Base-by-base conservation (phyloP, 2,888 invertebrate genomes). In the Eristalinus aeneus region DNA sequence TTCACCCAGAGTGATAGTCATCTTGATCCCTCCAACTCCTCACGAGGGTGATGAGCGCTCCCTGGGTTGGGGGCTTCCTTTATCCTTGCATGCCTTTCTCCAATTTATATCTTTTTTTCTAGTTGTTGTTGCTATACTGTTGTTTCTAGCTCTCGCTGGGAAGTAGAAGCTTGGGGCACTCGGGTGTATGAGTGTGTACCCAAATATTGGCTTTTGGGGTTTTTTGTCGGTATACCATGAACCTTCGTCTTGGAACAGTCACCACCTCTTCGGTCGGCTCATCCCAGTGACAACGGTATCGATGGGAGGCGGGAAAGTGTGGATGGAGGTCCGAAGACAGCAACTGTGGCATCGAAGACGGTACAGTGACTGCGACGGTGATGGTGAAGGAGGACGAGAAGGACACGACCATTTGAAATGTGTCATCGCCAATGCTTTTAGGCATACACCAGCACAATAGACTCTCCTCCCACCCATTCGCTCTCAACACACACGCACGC, bases 161-260 rank as follows among this genome's bases (percentile, higher is more conserved):
- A 12, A 16, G 76, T 76, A 63, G 81, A 86, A 77, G 85, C 77
- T 78, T 77, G 74, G 85, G 82, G 82, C 82, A 78, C 78, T 86
- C 78, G 82, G 74, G 46, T 77, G 67, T 78, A 54, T 54, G 81
- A 76, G 69, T 81, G 82, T 77, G 71, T 75, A 67, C 74, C 82
- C 82, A 86, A 86, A 86, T 86, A 86, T 86, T 86, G 86, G 86
- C 86, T 86, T 82, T 86, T 86, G 86, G 86, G 86, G 86, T 86
- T 82, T 79, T 86, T 69, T 16, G 16, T 46, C 76, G 86, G 86
- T 86, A 82, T 74, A 78, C 86, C 86, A 82, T 86, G 78, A 86
- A 86, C 77, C 82, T 86, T 73, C 72, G 67, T 67, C 80, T 74
- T 68, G 16, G 39, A 31, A 27, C 27, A 39, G 5, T 23, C 39